A percentile compares a stretch with the other conserved stretches of the same genome.
Conservation (phyloP, 2,888 invertebrate genomes). For the Drosophila tanythrix region DNA sequence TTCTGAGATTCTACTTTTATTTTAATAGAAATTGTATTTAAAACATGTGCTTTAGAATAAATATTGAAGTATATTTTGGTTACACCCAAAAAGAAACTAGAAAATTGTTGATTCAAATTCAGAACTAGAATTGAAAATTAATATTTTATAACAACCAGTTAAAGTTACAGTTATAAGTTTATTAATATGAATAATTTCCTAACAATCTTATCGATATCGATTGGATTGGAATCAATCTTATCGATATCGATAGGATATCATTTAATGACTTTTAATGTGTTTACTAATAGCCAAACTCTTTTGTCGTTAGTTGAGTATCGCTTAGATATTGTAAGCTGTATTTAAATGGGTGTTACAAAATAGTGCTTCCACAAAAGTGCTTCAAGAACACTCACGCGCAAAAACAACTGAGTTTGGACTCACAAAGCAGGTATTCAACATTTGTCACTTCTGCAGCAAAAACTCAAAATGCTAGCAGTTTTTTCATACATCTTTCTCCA, state of each 20-base stretch:
- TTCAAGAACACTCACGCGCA: not conserved
- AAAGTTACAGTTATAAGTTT: not conserved
- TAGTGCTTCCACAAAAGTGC: not conserved
- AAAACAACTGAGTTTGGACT: not conserved
- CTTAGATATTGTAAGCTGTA: not conserved
- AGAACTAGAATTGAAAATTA: not conserved
- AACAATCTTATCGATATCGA: not conserved
- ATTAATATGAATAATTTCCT: not conserved
- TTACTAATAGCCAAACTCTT: too few relatives aligned
- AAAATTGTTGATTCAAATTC: not conserved
- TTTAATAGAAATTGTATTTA: not conserved
- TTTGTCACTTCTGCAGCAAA: conserved; percentile 12
- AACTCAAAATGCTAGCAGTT: conserved; percentile 14
- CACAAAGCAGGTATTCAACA: conserved; percentile 10
- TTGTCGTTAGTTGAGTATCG: not conserved
- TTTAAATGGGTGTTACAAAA: not conserved
- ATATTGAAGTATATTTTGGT: too few relatives aligned
- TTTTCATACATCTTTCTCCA: not conserved
- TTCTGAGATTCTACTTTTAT: not conserved
- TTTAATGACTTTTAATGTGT: too few relatives aligned
- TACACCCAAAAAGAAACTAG: too few relatives aligned
- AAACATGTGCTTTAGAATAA: not conserved
- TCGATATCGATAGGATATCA: not conserved
- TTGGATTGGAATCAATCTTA: not conserved
- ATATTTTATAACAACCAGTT: not conserved